Conservation (phyloP, 1,140 invertebrate species). For the Hylaeus volcanicus region DNA sequence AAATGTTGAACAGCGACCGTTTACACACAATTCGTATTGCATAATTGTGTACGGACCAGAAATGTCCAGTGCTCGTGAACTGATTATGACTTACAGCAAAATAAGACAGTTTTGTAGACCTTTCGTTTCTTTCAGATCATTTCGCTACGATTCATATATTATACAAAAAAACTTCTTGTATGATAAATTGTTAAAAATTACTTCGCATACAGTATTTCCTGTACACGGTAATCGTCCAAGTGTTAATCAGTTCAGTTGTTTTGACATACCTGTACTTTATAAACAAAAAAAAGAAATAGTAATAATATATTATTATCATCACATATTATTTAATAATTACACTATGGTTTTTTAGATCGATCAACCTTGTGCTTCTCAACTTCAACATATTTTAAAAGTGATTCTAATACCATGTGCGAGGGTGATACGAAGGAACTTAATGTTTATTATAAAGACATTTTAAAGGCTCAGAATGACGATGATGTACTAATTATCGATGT, state of each 20-base stretch:
- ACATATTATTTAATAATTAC: not conserved
- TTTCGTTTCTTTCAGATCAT: not conserved
- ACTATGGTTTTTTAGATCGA: slow-evolving; percentile 32
- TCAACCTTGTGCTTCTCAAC: slow-evolving; percentile 30
- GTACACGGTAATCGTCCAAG: slow-evolving; percentile 6
- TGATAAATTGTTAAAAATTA: not conserved
- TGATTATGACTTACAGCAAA: slow-evolving; percentile 24
- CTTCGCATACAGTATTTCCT: not conserved
- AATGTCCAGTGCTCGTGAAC: not conserved
- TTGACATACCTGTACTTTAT: not conserved
- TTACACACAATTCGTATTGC: not conserved
- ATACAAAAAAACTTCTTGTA: not conserved
- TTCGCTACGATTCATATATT: not conserved
- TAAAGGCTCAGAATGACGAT: slow-evolving; percentile 72
- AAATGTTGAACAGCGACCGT: not conserved
- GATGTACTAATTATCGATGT: slow-evolving; percentile 84
- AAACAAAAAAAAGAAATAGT: not conserved
- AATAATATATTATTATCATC: not conserved
- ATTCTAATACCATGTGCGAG: slow-evolving; percentile 7
- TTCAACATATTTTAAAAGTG: not conserved
- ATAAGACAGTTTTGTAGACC: not conserved
- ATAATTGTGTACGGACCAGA: not conserved
- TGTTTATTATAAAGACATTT: slow-evolving; percentile 74
- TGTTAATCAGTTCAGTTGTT: not conserved
- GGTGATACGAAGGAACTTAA: slow-evolving; percentile 39